Evolutionary conservation across 2,113 vertebrate species (phyloP), one percentile per base, ranked within the genome.

Genomic region (Chionodraco myersi): DNA sequence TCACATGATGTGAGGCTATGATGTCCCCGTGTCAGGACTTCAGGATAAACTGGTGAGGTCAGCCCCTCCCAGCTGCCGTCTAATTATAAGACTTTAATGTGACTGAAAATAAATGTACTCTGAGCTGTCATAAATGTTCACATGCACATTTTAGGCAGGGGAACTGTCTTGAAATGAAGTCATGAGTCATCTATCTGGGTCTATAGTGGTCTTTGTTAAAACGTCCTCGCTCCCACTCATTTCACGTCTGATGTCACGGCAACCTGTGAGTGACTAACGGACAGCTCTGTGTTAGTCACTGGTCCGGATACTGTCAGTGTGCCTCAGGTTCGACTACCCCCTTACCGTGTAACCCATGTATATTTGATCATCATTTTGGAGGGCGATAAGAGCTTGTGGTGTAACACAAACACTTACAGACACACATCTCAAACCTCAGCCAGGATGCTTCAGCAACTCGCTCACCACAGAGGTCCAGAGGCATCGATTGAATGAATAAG

Each of bases 401-500:
- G 23, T 14, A 41, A 41, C 6, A 41, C 36, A 41, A 6, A 41
- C 36, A 41, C 36, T 41, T 41, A 41, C 36, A 41, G 36, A 41
- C 57, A 72, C 48, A 75, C 23, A 57, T 1, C 7, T 3, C 30
- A 64, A 45, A 74, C 21, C 1, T 2, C 26, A 41, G 58, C 10
- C n/a, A 41, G 47, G 56, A 10, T 30, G 21, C 56, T 51, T 48
- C 59, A 60, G 34, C 18, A 63, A 60, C 57, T 44, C 6, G 10
- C 7, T 75, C 48, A 69, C 75, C 51, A 52, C 21, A 84, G 70
- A 86, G 74, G 75, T 86, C 87, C 86, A 52, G 49, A 0, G 51
- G 68, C 79, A 83, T 82, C 14, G 54, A 89, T 79, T 61, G 11
- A 72, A 73, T 89, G 47, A 91, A 89, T 88, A 78, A 86, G 12